phyloP scores from a whole-genome alignment of 1,140 invertebrate species.

The Steinernema feltiae region DNA sequence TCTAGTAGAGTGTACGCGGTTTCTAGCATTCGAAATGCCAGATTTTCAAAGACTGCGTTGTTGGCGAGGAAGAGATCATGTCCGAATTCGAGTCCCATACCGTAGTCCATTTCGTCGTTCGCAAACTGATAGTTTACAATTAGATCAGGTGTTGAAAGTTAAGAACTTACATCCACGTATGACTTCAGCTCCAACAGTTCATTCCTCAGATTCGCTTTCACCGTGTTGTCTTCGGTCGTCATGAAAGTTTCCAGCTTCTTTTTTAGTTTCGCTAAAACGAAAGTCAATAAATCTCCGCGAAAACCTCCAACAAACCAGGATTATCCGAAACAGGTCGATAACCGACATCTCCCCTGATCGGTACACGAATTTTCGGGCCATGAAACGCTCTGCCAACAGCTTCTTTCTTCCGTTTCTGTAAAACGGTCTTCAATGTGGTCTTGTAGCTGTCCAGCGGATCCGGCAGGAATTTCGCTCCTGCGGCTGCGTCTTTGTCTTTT shows the following conservation, averaged over 20 bases:
- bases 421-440: neutral
- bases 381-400: slow-evolving; percentile 23
- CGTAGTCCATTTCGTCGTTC: slow-evolving; percentile 40
- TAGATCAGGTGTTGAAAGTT: neutral
- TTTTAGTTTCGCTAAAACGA: slow-evolving; percentile 22
- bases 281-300: slow-evolving; percentile 8
- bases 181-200: slow-evolving; percentile 24
- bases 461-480: neutral
- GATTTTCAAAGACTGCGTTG: slow-evolving; percentile 23
- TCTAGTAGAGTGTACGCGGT: slow-evolving; percentile 22
- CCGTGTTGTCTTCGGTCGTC: slow-evolving; percentile 20
- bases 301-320: slow-evolving; percentile 4
- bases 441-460: neutral
- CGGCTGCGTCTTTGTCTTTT: neutral
- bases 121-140: slow-evolving; percentile 26
- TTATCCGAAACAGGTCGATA: slow-evolving; percentile 28
- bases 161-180: slow-evolving; percentile 24
- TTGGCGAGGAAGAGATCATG: slow-evolving; percentile 36
- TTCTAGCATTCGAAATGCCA: slow-evolving; percentile 25
- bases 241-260: slow-evolving; percentile 26
- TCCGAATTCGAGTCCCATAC: slow-evolving; percentile 37
- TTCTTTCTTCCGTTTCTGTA: neutral
- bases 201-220: slow-evolving; percentile 14
- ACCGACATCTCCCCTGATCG: slow-evolving; percentile 21
- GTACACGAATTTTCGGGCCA: slow-evolving; percentile 27